Evolutionary conservation across 2,113 vertebrate genomes (phyloP).

Genomic region (Sitta europaea): DNA sequence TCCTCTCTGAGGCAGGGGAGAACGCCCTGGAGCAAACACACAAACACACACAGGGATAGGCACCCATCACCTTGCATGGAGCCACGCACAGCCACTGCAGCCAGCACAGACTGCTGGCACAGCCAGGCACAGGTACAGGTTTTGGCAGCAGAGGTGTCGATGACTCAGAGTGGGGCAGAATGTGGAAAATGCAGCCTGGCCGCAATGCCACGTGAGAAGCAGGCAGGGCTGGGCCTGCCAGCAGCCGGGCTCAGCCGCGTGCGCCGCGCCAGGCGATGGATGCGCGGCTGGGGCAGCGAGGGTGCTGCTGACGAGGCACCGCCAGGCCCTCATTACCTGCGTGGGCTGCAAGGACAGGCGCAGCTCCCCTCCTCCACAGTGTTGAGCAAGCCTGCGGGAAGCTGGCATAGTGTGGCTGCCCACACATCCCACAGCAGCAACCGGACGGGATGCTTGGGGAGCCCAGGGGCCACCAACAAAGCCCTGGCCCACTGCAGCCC

Average conservation of each 20-base stretch:
- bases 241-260: background rate
- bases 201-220: background rate
- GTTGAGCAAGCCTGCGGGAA: background rate
- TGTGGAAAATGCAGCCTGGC: slow-evolving; percentile 44
- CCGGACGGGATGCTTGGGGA: rapidly evolving
- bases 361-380: background rate
- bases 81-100: rapidly evolving
- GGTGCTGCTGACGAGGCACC: slow-evolving; percentile 4
- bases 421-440: background rate
- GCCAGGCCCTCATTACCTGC: background rate
- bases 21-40: rapidly evolving
- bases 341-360: background rate
- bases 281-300: background rate
- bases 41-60: rapidly evolving
- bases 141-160: background rate
- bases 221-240: slow-evolving; percentile 43
- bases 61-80: rapidly evolving
- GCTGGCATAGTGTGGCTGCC: background rate
- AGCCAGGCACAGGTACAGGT: background rate
- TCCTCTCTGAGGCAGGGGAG: background rate
- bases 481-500: background rate
- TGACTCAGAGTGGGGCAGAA: slow-evolving; percentile 34
- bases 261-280: background rate
- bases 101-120: background rate
- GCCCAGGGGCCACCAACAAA: background rate